These are phyloP conservation scores for Poecile atricapillus DNA, from an alignment of 2,113 vertebrate genomes.

Conservation along the genomic window DNA sequence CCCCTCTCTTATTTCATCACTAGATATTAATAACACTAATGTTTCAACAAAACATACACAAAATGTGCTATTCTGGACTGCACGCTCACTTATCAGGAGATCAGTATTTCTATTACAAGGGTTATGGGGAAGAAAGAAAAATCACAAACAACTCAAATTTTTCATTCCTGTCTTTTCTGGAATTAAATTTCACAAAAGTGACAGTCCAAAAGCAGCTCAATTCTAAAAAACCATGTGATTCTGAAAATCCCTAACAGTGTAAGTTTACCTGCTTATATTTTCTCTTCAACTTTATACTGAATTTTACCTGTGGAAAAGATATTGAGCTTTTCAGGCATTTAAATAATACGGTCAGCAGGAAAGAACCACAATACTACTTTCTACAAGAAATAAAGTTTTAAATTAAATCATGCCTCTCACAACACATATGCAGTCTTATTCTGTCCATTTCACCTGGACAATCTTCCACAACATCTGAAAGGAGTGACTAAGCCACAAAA, in stretches of 20 bases:
- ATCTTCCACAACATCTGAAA: not conserved
- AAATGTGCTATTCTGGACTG: not conserved
- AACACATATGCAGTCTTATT: not conserved
- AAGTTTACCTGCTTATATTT: not conserved
- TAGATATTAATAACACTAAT: not conserved
- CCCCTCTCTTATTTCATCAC: not conserved
- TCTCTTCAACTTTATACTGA: not conserved
- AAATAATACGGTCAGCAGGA: not conserved
- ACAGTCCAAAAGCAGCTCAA: not conserved
- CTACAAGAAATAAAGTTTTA: not conserved
- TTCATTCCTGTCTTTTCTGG: not conserved
- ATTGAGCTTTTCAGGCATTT: not conserved
- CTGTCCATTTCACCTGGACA: not conserved
- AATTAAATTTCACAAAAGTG: not conserved
- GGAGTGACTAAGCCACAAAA: not conserved
- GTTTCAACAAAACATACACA: not conserved
- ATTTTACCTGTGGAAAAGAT: not conserved
- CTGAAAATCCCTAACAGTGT: not conserved
- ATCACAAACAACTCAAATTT: not conserved
- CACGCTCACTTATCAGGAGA: not conserved
- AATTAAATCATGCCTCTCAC: not conserved
- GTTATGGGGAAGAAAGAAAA: not conserved
- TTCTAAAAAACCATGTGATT: accelerated
- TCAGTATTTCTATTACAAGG: not conserved
- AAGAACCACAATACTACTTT: not conserved